These are phyloP conservation scores for Ascidia mentula DNA, from an alignment of 23 tunicate species.

Conservation along the genomic window DNA sequence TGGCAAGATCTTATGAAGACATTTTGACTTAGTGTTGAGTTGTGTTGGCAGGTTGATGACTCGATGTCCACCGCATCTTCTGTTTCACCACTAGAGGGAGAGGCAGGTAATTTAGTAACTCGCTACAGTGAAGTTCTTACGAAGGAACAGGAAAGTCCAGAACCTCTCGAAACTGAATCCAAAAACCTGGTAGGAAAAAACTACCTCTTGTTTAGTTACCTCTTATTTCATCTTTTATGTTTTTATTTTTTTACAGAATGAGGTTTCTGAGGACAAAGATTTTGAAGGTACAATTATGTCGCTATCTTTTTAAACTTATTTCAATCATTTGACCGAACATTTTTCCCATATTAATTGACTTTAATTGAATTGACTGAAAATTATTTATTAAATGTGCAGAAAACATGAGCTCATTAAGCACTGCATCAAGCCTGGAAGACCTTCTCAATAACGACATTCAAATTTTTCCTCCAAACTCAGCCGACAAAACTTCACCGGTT, in stretches of 20 bases:
- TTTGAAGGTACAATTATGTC: background rate
- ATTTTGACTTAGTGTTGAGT: too few species aligned
- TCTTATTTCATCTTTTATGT: too few species aligned
- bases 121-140: conserved; percentile 9
- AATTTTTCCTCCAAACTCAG: background rate
- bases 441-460: background rate
- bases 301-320: too few species aligned
- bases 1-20: too few species aligned
- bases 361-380: background rate
- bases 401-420: conserved; percentile 4
- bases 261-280: background rate
- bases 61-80: conserved; percentile 16
- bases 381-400: background rate
- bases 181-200: too few species aligned
- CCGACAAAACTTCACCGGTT: background rate
- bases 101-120: background rate
- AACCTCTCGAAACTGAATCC: background rate
- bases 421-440: background rate
- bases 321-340: too few species aligned
- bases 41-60: background rate
- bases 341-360: too few species aligned
- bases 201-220: too few species aligned
- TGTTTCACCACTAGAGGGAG: conserved; percentile 11
- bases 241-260: too few species aligned
- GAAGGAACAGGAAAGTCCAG: background rate